Evolutionary conservation across 1,140 invertebrate species (phyloP).

Genomic region (Coptotermes formosanus): DNA sequence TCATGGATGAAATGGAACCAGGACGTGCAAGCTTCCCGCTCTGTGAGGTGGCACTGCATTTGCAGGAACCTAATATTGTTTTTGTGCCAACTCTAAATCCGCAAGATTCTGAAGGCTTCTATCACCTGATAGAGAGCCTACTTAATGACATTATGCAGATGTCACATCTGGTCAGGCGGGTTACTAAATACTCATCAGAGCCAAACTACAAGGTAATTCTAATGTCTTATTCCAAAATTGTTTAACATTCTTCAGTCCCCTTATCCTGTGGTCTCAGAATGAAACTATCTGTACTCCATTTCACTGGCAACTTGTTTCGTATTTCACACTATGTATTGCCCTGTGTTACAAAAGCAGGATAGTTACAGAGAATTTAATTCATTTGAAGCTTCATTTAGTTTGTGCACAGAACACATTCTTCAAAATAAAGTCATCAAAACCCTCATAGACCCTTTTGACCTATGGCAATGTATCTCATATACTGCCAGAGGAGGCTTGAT

Average conservation of each 20-base stretch:
- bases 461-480: too few species aligned
- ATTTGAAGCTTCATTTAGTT: too few species aligned
- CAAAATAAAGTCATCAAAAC: too few species aligned
- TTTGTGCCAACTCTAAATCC: conserved; percentile 61
- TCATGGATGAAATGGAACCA: conserved; percentile 51
- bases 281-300: too few species aligned
- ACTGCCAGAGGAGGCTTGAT: too few species aligned
- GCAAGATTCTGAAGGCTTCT: conserved; percentile 59
- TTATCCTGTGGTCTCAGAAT: too few species aligned
- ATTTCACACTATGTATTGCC: too few species aligned
- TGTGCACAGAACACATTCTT: too few species aligned
- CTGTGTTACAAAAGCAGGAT: too few species aligned
- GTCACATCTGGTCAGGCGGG: conserved; percentile 13
- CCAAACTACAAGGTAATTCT: not conserved
- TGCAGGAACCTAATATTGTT: conserved; percentile 60
- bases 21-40: conserved; percentile 48
- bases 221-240: not conserved
- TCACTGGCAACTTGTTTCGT: too few species aligned
- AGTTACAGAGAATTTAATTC: too few species aligned
- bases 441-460: too few species aligned
- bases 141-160: conserved; percentile 21
- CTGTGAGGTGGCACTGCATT: conserved; percentile 62
- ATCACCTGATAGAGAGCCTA: conserved; percentile 47
- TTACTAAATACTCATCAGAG: not conserved
- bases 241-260: not conserved